Percentiles rank a stretch among this genome's conserved stretches.
Conservation (phyloP, 1,140 invertebrate species). For the Tetragnatha versicolor region DNA sequence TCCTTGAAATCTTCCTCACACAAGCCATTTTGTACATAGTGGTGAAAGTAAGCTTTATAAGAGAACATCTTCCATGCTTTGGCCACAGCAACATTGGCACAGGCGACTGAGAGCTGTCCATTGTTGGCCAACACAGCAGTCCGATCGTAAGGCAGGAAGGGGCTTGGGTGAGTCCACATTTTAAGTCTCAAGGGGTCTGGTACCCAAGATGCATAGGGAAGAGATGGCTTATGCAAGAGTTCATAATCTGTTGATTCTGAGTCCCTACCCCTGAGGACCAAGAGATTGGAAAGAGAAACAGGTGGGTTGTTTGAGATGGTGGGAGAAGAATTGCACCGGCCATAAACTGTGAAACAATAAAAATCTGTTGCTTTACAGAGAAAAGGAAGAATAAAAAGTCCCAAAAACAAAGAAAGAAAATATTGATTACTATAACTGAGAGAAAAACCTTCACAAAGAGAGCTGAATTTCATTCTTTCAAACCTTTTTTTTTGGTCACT, state of each 20-base stretch:
- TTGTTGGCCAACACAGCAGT: slow-evolving; percentile 46
- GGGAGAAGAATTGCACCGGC: not conserved
- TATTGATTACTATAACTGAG: too few species aligned
- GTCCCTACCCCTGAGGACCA: slow-evolving; percentile 36
- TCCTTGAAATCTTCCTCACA: slow-evolving; percentile 38
- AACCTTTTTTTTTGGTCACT: too few species aligned
- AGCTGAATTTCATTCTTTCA: too few species aligned
- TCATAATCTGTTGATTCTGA: slow-evolving; percentile 4
- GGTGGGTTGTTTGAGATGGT: not conserved
- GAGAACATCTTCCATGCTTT: slow-evolving; percentile 51
- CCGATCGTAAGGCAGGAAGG: slow-evolving; percentile 22
- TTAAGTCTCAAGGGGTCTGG: slow-evolving; percentile 20
- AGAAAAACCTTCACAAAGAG: too few species aligned
- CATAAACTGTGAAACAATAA: slow-evolving; percentile 31
- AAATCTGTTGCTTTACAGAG: not conserved
- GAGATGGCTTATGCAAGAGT: slow-evolving; percentile 26
- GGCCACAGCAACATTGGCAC: slow-evolving; percentile 10
- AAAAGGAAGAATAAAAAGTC: not conserved
- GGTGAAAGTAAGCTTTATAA: slow-evolving; percentile 51
- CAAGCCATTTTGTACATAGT: slow-evolving; percentile 36
- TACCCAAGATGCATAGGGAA: slow-evolving; percentile 41
- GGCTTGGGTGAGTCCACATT: slow-evolving; percentile 8
- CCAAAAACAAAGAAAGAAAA: not conserved
- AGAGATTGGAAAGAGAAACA: slow-evolving; percentile 31
- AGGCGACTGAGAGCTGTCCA: slow-evolving; percentile 18